Evolutionary conservation across 2,113 vertebrate species (phyloP), one percentile per base, ranked within the genome.

Genomic region (Motacilla tschutschensis): DNA sequence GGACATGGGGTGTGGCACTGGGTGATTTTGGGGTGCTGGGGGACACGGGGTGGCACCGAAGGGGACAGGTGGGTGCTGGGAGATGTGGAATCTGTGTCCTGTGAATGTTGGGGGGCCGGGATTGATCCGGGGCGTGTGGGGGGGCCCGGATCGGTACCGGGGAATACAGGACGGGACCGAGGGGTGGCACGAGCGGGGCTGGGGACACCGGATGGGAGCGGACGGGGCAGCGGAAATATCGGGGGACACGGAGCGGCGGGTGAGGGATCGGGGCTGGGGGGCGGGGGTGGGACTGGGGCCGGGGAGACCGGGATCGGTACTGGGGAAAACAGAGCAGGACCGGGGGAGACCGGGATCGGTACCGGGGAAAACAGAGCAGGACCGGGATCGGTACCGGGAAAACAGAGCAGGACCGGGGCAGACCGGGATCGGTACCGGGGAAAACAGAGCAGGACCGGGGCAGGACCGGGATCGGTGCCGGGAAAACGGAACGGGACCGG

Each of bases 401-500:
- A 2, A 17, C 8, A 22, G 38, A 24, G n/a, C 22, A 6, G 36
- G 13, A 70, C 3, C 4, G 33, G 9, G 14, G 20, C 29, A n/a
- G 28, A 31, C 2, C 31, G 4, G 31, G 31, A 33, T 33, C 14
- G 14, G 20, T 33, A 33, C n/a, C 18, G 19, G 51, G 11, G 19
- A n/a, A 26, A 35, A 26, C 12, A 24, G 4, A 18, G 12, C 16
- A 3, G 35, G 16, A 58, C 35, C 2, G n/a, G n/a, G 53, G 3
- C 20, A 46, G 44, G 44, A 46, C 2, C 44, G 44, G 57, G 57
- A 26, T 29, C 8, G 58, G 17, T 29, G 41, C 16, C 18, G 21
- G 4, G 3, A 15, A 1, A 1, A 31, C 4, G 33, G 12, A 9
- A 36, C 15, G 2, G n/a, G 5, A 43, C 5, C 1, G 8, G 4